Evolutionary conservation across 2,888 invertebrate genomes (phyloP).

Genomic region (Malacosoma neustria): DNA sequence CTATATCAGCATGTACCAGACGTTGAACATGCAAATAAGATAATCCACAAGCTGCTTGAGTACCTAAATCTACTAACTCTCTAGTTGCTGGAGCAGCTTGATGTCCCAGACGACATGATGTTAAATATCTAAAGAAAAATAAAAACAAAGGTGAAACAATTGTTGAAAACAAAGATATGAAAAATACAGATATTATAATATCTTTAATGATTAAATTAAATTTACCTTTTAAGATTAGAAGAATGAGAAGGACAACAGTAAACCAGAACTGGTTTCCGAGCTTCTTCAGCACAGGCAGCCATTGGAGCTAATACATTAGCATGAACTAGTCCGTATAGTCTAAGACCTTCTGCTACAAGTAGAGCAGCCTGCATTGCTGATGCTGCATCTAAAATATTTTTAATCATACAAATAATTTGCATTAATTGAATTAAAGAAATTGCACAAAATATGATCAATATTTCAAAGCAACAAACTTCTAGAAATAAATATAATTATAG

Average conservation of each 20-base stretch:
- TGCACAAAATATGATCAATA: no score
- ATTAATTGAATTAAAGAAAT: constrained; percentile 7
- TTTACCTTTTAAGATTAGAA: constrained; percentile 81
- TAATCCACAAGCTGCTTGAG: constrained; percentile 89
- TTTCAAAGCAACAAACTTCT: no score
- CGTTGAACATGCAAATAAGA: constrained; percentile 92
- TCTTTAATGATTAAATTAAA: no score
- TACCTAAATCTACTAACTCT: constrained; percentile 89
- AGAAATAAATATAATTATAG: no score
- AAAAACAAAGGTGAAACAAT: not conserved
- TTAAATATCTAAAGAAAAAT: constrained; percentile 39
- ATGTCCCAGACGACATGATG: constrained; percentile 66
- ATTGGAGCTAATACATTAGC: constrained; percentile 82
- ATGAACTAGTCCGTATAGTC: constrained; percentile 81
- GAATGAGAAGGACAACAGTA: constrained; percentile 80
- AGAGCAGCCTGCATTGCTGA: constrained; percentile 82
- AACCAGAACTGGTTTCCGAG: constrained; percentile 77
- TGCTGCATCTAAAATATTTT: constrained; percentile 74
- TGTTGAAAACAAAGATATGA: not conserved
- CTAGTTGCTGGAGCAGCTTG: constrained; percentile 77
- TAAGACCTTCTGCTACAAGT: constrained; percentile 83
- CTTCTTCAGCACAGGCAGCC: constrained; percentile 77
- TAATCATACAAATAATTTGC: no score
- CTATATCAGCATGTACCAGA: constrained; percentile 92
- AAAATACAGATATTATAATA: no score